These are phyloP conservation scores for Aleiodes alternator DNA, from an alignment of 2,888 invertebrate species.

Conservation along the genomic window DNA sequence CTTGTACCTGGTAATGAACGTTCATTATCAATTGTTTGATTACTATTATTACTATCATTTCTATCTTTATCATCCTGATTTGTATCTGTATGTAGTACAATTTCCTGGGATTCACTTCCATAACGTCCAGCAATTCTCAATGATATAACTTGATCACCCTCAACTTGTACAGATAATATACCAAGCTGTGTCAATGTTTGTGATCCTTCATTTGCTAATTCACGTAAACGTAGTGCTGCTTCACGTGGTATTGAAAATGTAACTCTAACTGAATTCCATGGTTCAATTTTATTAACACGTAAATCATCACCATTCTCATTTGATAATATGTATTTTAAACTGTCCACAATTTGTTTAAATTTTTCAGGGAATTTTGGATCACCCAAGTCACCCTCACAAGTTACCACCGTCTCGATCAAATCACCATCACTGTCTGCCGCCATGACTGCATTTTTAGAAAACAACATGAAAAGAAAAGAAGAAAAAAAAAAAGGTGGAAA, in stretches of 20 bases:
- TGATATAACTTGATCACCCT: conserved; percentile 86
- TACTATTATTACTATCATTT: conserved; percentile 63
- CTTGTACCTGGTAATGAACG: conserved; percentile 73
- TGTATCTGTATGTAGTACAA: conserved; percentile 78
- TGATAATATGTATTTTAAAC: conserved; percentile 86
- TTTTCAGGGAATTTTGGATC: conserved; percentile 91
- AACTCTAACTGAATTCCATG: conserved; percentile 98
- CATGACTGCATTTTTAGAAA: conserved; percentile 78
- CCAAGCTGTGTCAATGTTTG: conserved; percentile 93
- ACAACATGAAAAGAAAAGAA: conserved; percentile 70
- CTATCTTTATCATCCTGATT: conserved; percentile 66
- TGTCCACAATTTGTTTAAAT: conserved; percentile 86
- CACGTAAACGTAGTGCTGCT: conserved; percentile 93
- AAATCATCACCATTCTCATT: conserved; percentile 79
- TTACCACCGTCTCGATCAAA: conserved; percentile 87
- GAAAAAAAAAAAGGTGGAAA: background rate
- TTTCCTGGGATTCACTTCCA: conserved; percentile 84
- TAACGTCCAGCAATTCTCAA: conserved; percentile 81
- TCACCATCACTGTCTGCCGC: conserved; percentile 90
- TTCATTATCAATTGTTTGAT: conserved; percentile 62
- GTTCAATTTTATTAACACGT: conserved; percentile 90
- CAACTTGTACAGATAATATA: conserved; percentile 96
- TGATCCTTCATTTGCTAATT: conserved; percentile 94
- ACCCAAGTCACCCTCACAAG: conserved; percentile 93
- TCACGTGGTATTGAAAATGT: conserved; percentile 98